These are phyloP conservation scores for Xylophagus ater DNA, from an alignment of 2,888 invertebrate genomes.

Conservation along the genomic window DNA sequence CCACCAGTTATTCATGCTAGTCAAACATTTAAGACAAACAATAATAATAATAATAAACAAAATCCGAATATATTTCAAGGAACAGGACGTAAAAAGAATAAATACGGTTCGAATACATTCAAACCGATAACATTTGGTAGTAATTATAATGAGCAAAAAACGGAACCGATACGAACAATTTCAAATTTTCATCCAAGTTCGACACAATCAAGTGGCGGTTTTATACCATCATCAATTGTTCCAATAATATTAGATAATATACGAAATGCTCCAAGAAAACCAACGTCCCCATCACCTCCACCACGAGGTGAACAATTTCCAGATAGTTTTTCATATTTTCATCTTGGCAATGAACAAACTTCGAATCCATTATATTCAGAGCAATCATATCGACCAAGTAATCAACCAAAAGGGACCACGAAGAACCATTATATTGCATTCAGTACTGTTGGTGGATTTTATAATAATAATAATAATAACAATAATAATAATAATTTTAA, in stretches of 20 bases:
- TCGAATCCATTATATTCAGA: constrained; percentile 2
- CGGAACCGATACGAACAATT: constrained; percentile 9
- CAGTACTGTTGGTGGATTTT: constrained; percentile 47
- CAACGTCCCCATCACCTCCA: constrained; percentile 19
- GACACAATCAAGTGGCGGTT: too few relatives aligned
- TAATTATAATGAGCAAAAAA: not conserved
- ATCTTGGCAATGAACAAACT: constrained; percentile 29
- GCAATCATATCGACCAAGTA: too few relatives aligned
- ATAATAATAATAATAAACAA: constrained; percentile 2
- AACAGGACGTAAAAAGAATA: constrained; percentile 1
- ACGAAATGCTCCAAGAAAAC: constrained; percentile 27
- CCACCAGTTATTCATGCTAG: constrained; percentile 23
- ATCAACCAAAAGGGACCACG: constrained; percentile 18
- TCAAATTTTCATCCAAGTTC: constrained; percentile 28
- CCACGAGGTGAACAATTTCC: constrained; percentile 18
- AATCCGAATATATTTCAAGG: not conserved
- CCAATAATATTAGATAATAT: constrained; percentile 24
- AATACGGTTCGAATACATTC: constrained; percentile 1
- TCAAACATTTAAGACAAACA: constrained; percentile 12
- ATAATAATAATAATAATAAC: constrained; percentile 37
- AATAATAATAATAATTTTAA: constrained; percentile 23
- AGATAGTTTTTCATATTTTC: constrained; percentile 39
- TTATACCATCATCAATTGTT: constrained; percentile 12
- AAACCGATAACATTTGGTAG: constrained; percentile 2
- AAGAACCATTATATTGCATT: constrained; percentile 47